phyloP scores from a whole-genome alignment of 2,113 vertebrate species.

The Haliaeetus leucogaster region DNA sequence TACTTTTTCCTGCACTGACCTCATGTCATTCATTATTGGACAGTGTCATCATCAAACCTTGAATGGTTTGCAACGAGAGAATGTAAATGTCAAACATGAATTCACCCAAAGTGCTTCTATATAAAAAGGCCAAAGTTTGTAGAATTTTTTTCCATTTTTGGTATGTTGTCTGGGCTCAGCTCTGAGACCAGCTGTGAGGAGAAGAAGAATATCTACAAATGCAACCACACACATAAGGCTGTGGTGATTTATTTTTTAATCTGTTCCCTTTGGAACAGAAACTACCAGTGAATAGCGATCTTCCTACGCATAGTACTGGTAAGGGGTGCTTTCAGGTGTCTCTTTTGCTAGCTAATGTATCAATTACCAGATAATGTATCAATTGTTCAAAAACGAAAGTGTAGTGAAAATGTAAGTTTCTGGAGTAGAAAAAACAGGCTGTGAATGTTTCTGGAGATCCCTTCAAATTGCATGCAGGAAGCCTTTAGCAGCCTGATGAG shows the following conservation, averaged over 20 bases:
- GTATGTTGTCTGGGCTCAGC: neutral
- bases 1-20: neutral
- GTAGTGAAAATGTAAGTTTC: neutral
- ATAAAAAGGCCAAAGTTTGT: neutral
- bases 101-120: neutral
- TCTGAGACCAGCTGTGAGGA: neutral
- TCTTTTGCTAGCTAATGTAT: neutral
- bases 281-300: neutral
- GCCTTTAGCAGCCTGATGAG: neutral
- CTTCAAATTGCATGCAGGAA: neutral
- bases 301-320: neutral
- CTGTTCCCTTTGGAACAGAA: neutral
- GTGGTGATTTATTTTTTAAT: neutral
- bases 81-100: neutral
- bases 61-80: neutral
- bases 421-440: neutral
- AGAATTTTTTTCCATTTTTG: neutral
- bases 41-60: neutral
- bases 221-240: neutral
- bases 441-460: neutral
- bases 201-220: neutral
- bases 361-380: neutral
- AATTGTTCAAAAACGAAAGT: neutral
- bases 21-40: neutral
- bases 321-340: neutral